phyloP scores from a whole-genome alignment of 1,140 invertebrate species.

The fruit fly (Drosophila melanogaster) region DNA sequence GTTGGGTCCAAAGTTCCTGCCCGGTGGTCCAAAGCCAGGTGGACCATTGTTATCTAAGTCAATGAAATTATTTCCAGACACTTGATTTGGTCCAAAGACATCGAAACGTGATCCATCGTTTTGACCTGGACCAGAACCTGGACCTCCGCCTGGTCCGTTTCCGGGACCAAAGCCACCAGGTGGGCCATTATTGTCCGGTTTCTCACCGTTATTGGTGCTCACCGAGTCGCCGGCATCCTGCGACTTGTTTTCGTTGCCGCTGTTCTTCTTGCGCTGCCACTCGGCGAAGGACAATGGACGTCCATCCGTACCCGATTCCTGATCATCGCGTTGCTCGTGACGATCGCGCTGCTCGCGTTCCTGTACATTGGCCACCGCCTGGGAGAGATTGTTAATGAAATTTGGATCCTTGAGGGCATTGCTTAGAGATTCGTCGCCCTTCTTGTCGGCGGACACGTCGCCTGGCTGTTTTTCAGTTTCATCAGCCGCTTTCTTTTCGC shows the following conservation, averaged over 20 bases:
- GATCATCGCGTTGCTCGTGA: slow-evolving; percentile 10
- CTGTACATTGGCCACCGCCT: slow-evolving; percentile 69
- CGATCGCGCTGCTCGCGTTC: slow-evolving; percentile 37
- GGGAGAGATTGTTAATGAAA: slow-evolving; percentile 68
- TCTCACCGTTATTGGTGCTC: neutral
- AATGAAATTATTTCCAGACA: slow-evolving; percentile 20
- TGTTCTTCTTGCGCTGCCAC: slow-evolving; percentile 71
- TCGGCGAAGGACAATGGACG: slow-evolving; percentile 62
- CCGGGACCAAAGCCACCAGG: slow-evolving; percentile 6
- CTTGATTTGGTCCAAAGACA: slow-evolving; percentile 23
- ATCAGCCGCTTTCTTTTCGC: neutral
- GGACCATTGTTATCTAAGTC: slow-evolving; percentile 24
- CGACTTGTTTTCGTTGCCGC: slow-evolving; percentile 3
- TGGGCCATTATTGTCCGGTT: neutral
- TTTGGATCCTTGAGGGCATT: slow-evolving; percentile 70
- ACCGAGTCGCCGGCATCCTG: slow-evolving; percentile 5
- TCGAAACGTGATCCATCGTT: neutral
- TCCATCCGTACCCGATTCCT: slow-evolving; percentile 7
- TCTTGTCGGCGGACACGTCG: neutral
- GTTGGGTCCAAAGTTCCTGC: slow-evolving; percentile 31
- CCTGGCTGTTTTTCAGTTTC: neutral
- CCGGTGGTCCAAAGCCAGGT: slow-evolving; percentile 18
- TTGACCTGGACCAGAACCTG: slow-evolving; percentile 22
- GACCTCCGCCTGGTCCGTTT: neutral
- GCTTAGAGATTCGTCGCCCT: slow-evolving; percentile 47